phyloP scores from a whole-genome alignment of 2,113 vertebrate genomes.

The Tichodroma muraria region DNA sequence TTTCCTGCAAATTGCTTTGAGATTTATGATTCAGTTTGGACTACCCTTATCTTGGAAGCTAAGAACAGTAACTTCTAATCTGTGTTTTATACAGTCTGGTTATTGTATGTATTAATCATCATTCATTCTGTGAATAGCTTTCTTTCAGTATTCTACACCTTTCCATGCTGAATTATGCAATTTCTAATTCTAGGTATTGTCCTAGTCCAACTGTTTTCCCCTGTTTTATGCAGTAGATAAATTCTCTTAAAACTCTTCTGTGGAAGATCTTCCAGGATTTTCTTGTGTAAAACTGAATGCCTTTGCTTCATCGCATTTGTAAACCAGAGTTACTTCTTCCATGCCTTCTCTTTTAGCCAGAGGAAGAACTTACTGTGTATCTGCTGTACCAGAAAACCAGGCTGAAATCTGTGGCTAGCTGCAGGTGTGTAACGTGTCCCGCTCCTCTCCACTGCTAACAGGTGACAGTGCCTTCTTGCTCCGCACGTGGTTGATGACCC shows the following conservation, averaged over 20 bases:
- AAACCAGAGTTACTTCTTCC: neutral
- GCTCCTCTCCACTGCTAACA: conserved; percentile 28
- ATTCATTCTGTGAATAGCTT: neutral
- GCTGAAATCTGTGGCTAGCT: neutral
- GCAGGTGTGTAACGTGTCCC: neutral
- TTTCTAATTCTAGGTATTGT: neutral
- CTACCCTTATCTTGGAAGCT: neutral
- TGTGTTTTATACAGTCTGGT: neutral
- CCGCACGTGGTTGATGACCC: conserved; percentile 90
- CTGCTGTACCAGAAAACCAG: neutral
- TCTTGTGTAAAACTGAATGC: neutral
- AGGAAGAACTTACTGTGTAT: neutral
- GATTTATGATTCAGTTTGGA: neutral
- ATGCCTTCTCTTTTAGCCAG: neutral
- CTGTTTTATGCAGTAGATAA: neutral
- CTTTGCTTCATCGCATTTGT: neutral
- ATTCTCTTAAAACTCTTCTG: neutral
- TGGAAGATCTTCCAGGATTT: neutral
- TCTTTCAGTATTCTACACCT: neutral
- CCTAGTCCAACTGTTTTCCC: neutral
- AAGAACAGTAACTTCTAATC: neutral
- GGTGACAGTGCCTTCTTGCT: conserved; percentile 86
- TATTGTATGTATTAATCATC: neutral
- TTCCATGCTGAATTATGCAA: neutral
- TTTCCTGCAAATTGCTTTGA: neutral